phyloP scores from a whole-genome alignment of 1,140 invertebrate genomes.

The Drosophila mauritiana region DNA sequence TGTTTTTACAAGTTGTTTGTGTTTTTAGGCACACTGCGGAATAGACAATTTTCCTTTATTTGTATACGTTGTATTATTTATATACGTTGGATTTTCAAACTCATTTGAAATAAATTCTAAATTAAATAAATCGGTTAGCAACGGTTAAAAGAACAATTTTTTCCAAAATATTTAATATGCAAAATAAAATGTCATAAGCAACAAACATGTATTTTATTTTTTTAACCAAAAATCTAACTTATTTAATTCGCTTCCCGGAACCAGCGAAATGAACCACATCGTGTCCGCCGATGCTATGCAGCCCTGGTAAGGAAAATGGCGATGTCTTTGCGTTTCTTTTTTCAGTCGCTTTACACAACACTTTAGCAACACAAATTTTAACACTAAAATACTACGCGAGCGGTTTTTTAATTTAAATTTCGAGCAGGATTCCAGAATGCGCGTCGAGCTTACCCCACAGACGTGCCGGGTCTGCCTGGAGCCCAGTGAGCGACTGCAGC shows the following conservation, averaged over 20 bases:
- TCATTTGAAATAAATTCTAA: too few relatives aligned
- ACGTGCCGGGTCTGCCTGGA: constrained; percentile 74
- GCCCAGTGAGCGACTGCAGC: constrained; percentile 55
- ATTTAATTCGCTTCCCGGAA: background rate
- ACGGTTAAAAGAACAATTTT: too few relatives aligned
- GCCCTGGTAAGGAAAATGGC: constrained; percentile 64
- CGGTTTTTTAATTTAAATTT: constrained; percentile 64
- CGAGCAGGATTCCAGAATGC: constrained; percentile 44
- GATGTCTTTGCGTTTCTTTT: constrained; percentile 31
- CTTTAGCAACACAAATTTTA: constrained; percentile 67
- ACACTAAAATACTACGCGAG: constrained; percentile 72
- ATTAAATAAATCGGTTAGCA: too few relatives aligned
- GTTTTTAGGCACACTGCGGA: too few relatives aligned
- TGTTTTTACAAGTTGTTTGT: too few relatives aligned
- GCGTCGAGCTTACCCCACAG: constrained; percentile 65
- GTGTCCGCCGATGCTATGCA: background rate
- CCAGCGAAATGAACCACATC: constrained; percentile 18
- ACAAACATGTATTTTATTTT: background rate
- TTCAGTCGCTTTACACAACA: constrained; percentile 78
- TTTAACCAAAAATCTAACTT: background rate
- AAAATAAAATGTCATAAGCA: too few relatives aligned
- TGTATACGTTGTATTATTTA: too few relatives aligned
- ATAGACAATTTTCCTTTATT: too few relatives aligned
- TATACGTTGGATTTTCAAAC: too few relatives aligned
- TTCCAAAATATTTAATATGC: too few relatives aligned